Conservation (phyloP, 2,797 vertebrate species). For the Poeciliopsis presidionis region DNA sequence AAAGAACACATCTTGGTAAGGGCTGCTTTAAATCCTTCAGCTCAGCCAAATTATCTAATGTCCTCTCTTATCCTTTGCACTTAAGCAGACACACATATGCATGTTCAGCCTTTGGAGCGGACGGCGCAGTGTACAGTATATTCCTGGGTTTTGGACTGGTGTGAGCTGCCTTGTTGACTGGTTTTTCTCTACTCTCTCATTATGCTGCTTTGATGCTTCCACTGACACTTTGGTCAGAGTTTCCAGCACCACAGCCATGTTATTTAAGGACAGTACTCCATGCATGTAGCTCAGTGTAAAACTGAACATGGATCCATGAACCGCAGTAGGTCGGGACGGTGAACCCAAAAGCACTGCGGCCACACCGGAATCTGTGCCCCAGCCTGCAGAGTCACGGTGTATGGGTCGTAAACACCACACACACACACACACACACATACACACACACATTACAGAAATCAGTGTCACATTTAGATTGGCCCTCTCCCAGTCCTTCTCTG, state of each 20-base stretch:
- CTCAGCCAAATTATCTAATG: conserved; percentile 12
- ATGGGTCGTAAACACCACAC: conserved; percentile 55
- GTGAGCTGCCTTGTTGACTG: conserved; percentile 72
- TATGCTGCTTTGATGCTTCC: conserved; percentile 70
- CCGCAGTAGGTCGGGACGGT: conserved; percentile 36
- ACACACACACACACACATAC: conserved; percentile 2
- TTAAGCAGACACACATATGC: conserved; percentile 23
- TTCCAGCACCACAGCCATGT: conserved; percentile 69
- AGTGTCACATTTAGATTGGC: conserved; percentile 73
- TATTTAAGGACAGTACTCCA: conserved; percentile 61
- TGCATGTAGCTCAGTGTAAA: conserved; percentile 19
- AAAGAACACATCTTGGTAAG: conserved; percentile 1
- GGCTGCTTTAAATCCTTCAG: conserved; percentile 9
- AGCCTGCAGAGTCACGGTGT: conserved; percentile 58
- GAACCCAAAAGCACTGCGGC: conserved; percentile 54
- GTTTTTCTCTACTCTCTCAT: conserved; percentile 73
- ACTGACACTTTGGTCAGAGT: conserved; percentile 73
- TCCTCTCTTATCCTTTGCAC: conserved; percentile 25
- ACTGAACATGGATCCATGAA: conserved; percentile 29
- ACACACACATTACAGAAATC: conserved; percentile 59
- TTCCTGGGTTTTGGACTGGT: conserved; percentile 58
- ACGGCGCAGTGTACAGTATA: conserved; percentile 14
- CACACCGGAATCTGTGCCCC: conserved; percentile 69
- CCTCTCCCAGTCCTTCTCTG: conserved; percentile 67
- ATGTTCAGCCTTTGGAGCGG: neutral